phyloP scores from a whole-genome alignment of 92 coral and sea anemone genomes.

The Phenganax subtilis region DNA sequence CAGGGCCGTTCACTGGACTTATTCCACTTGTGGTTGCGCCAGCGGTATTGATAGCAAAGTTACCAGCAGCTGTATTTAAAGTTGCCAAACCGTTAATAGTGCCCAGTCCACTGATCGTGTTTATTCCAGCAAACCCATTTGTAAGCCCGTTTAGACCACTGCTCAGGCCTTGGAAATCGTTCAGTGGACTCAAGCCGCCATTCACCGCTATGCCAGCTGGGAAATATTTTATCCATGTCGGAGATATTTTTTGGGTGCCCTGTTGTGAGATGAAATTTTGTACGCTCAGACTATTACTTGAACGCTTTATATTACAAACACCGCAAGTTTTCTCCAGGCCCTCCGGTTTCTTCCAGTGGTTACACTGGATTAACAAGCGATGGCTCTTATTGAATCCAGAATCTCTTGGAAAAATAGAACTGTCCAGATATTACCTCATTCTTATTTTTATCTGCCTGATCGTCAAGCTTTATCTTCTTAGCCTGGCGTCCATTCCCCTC shows the following conservation, averaged over 20 bases:
- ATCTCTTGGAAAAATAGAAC: no score
- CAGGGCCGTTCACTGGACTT: constrained; percentile 42
- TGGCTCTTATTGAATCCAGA: no score
- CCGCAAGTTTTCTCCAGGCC: no score
- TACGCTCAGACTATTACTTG: neutral
- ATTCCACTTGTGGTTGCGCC: constrained; percentile 48
- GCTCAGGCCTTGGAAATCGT: constrained; percentile 59
- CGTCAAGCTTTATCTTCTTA: constrained; percentile 26
- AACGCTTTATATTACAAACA: neutral
- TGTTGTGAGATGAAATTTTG: constrained; percentile 46
- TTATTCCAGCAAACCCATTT: constrained; percentile 70
- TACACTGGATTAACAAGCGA: no score
- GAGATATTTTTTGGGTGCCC: constrained; percentile 85
- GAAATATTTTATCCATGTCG: constrained; percentile 98
- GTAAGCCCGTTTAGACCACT: constrained; percentile 55
- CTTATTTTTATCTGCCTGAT: neutral
- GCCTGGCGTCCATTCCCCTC: constrained; percentile 10
- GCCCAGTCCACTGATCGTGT: constrained; percentile 82
- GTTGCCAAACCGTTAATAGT: constrained; percentile 65
- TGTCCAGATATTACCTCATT: neutral
- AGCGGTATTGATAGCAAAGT: constrained; percentile 32
- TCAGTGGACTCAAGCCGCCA: constrained; percentile 75
- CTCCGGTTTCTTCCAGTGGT: no score
- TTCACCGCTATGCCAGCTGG: constrained; percentile 90
- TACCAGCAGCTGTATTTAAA: constrained; percentile 36